Base-by-base conservation (phyloP, 1,140 invertebrate genomes). In the Eumaeus atala region DNA sequence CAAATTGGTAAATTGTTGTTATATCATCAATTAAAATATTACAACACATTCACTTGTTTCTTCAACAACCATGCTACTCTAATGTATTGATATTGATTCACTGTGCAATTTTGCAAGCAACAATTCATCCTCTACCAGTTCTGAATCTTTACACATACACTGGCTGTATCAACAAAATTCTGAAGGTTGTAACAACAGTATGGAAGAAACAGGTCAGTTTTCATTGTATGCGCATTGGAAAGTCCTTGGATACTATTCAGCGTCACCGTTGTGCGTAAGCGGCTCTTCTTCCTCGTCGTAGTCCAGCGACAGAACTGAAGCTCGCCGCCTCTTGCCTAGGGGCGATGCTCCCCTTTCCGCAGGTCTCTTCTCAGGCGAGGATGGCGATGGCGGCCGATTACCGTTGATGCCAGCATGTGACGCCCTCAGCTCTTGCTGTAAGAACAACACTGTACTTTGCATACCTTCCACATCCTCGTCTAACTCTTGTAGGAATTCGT, bases 391-490 rank as follows among this genome's bases (percentile, higher is more conserved):
- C 9, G 63, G 51, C 16, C 67, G 48, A 21, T 62, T 68, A 28
- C 73, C 77, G 58, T 84, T 82, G 35, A 75, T 81, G 56, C 73
- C 68, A 14, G 77, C 77, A 48, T 78, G 77, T 0, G 93, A 89
- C 65, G 94, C 94, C 40, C 94, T 90, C 47, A 98, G 80, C 79
- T 98, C 96, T 77, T 97, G 95, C 75, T 98, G 97, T 51, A 98
- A 89, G 84, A 95, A 95, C 75, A 96, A 92, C 68, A 99, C 97
- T 54, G 97, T 98, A 72, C 95, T 96, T 87, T 98, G 97, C 96
- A 99, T 97, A 5, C 97, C 97, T 86, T 99, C 97, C 10, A 98
- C 95, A 84, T 98, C 97, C 83, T 98, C 97, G 71, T 99, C 97
- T 49, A 99, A 84, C 75, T 99, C 97, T 83, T 97, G 94, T 21